Conservation (phyloP, 1,140 invertebrate species). For the Ditylenchus dipsaci region DNA sequence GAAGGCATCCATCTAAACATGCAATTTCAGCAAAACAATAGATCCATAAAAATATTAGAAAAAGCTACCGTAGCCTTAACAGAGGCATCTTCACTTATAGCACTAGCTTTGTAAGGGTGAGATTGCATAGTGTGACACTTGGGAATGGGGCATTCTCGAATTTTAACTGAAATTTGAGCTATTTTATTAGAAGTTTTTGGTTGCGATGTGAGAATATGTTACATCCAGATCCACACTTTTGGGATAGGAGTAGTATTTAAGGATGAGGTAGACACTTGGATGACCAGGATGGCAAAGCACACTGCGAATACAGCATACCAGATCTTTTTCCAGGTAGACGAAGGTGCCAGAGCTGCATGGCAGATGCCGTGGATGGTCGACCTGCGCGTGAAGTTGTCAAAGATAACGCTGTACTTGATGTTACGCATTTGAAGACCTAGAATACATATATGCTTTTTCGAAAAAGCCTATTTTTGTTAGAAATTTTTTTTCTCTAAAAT, state of each 20-base stretch:
- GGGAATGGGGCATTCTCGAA: constrained; percentile 58
- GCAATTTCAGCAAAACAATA: background rate
- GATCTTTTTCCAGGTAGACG: constrained; percentile 31
- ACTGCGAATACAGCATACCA: constrained; percentile 49
- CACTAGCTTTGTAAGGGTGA: constrained; percentile 56
- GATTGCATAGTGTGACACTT: constrained; percentile 56
- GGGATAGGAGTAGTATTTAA: constrained; percentile 46
- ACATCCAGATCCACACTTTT: constrained; percentile 58
- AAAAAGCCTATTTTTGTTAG: no score
- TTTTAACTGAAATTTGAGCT: constrained; percentile 50
- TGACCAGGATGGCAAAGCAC: constrained; percentile 43
- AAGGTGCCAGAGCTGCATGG: constrained; percentile 49
- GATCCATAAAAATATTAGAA: background rate
- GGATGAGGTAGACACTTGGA: constrained; percentile 52
- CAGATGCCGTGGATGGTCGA: constrained; percentile 54
- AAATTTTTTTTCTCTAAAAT: no score
- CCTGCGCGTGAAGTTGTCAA: constrained; percentile 45
- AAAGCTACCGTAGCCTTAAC: constrained; percentile 49
- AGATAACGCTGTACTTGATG: constrained; percentile 13
- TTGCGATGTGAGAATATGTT: constrained; percentile 24
- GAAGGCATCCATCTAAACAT: constrained; percentile 55
- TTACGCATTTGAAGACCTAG: constrained; percentile 3
- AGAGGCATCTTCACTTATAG: constrained; percentile 45
- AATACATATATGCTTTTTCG: no score
- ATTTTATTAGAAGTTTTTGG: background rate